Conservation (phyloP, 2,113 vertebrate genomes). For the Riparia riparia region DNA sequence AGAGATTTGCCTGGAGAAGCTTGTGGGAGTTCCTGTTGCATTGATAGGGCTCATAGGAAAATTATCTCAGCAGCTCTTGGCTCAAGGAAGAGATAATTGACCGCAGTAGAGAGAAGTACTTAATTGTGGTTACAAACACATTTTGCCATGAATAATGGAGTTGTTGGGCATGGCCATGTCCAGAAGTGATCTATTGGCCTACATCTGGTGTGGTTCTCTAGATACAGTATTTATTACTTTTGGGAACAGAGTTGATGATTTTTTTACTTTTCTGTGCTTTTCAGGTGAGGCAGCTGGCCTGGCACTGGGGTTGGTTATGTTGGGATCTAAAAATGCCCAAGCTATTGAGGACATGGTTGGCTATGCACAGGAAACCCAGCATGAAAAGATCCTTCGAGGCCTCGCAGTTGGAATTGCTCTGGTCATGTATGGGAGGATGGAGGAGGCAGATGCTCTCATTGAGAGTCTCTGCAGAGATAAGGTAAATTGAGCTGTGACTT, state of each 20-base stretch:
- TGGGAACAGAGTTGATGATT: background rate
- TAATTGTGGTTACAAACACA: background rate
- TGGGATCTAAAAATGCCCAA: conserved; percentile 97
- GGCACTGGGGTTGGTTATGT: conserved; percentile 94
- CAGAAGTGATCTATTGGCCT: background rate
- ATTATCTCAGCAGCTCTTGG: background rate
- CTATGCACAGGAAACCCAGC: conserved; percentile 97
- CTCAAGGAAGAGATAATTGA: background rate
- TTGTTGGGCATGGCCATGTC: background rate
- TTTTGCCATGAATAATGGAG: background rate
- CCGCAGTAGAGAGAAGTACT: background rate
- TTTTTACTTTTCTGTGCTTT: background rate
- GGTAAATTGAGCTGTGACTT: conserved; percentile 65
- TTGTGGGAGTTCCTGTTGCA: background rate
- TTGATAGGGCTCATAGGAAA: background rate
- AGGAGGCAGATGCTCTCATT: conserved; percentile 96
- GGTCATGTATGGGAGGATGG: conserved; percentile 99
- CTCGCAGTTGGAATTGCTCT: conserved; percentile 95
- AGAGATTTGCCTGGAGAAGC: background rate
- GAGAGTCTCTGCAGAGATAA: conserved; percentile 99
- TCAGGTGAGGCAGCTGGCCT: conserved; percentile 95
- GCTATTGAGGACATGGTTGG: conserved; percentile 99
- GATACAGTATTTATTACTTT: background rate
- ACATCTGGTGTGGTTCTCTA: background rate
- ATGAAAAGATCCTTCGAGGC: conserved; percentile 96